A percentile compares a stretch with the other conserved stretches of the same genome.
Conservation (phyloP, 2,113 vertebrate genomes). For the Chitala chitala region DNA sequence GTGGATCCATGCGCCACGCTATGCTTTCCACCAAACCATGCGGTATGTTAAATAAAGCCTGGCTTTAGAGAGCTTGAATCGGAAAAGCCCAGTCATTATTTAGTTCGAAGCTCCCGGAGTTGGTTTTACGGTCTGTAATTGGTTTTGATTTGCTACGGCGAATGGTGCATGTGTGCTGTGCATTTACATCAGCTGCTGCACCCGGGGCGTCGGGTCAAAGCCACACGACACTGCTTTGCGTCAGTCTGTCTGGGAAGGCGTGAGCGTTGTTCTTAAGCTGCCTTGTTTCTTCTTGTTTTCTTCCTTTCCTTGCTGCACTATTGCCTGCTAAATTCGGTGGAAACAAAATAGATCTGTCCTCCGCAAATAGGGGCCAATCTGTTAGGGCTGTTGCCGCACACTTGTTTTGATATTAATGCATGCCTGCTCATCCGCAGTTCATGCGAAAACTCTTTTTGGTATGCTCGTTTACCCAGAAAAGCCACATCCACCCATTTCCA, state of each 20-base stretch:
- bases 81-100: too few species aligned
- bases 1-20: too few species aligned
- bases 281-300: conserved; percentile 16
- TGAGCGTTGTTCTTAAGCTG: neutral
- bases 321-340: conserved; percentile 26
- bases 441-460: conserved; percentile 31
- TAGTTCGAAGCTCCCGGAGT: too few species aligned
- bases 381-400: conserved; percentile 28
- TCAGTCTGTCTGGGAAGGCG: neutral
- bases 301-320: conserved; percentile 17
- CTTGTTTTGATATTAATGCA: conserved; percentile 35
- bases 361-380: conserved; percentile 19
- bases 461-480: conserved; percentile 28
- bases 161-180: neutral
- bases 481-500: conserved; percentile 30
- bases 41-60: too few species aligned
- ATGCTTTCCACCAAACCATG: too few species aligned
- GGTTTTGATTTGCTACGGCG: too few species aligned
- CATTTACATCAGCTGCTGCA: neutral
- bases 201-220: neutral
- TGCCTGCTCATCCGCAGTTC: conserved; percentile 9
- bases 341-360: conserved; percentile 18
- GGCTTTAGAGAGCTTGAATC: too few species aligned
- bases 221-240: neutral
- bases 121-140: too few species aligned